phyloP scores from a whole-genome alignment of 2,797 vertebrate species.

The Bradypodion pumilum region DNA sequence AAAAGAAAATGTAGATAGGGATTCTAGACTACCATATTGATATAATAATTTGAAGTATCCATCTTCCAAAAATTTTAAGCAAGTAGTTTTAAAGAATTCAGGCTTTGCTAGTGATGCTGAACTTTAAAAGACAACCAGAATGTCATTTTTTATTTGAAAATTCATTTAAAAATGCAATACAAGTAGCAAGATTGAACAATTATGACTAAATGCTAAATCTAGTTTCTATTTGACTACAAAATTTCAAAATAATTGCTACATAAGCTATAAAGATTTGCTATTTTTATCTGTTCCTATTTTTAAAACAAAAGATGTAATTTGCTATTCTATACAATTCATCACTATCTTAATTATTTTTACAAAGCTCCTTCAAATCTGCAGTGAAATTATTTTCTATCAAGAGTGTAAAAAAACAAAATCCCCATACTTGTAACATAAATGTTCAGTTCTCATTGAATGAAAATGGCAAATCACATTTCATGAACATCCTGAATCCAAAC shows the following conservation, averaged over 20 bases:
- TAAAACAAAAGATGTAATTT: conserved; percentile 68
- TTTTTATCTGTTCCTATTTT: conserved; percentile 67
- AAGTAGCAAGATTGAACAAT: conserved; percentile 77
- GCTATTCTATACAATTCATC: conserved; percentile 74
- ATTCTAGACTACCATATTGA: neutral
- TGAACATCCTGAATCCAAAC: conserved; percentile 25
- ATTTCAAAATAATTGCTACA: conserved; percentile 68
- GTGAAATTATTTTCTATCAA: conserved; percentile 67
- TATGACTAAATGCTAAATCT: conserved; percentile 67
- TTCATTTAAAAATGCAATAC: conserved; percentile 83
- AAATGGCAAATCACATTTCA: conserved; percentile 61
- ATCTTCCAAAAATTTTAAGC: neutral
- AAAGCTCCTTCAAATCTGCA: conserved; percentile 78
- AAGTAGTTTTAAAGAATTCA: neutral
- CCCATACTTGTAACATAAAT: conserved; percentile 57
- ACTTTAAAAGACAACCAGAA: neutral
- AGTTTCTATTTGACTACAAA: conserved; percentile 69
- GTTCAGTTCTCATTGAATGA: conserved; percentile 51
- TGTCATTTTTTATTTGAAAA: conserved; percentile 54
- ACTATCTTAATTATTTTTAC: conserved; percentile 69
- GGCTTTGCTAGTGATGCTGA: neutral
- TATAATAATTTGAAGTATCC: neutral
- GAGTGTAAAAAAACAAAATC: conserved; percentile 59
- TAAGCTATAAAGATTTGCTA: conserved; percentile 61
- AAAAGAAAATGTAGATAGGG: neutral